A percentile compares a stretch with the other conserved stretches of the same genome.
Evolutionary conservation across 2,113 vertebrate species (phyloP).

Genomic region (Scopus umbretta): DNA sequence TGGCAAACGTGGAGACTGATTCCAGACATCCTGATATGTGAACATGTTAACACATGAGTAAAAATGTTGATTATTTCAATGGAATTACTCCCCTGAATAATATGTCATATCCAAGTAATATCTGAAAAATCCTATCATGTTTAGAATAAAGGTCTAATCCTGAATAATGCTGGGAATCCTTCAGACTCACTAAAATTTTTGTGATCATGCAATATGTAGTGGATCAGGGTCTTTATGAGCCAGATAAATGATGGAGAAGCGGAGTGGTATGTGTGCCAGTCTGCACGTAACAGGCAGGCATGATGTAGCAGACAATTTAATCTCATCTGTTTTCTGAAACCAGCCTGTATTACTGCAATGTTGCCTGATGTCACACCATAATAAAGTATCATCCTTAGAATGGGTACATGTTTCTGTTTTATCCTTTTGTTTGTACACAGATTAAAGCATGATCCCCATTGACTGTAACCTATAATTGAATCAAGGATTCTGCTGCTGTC

Average conservation of each 20-base stretch:
- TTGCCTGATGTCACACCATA: not conserved
- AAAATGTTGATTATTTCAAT: not conserved
- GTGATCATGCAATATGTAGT: not conserved
- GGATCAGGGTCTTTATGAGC: not conserved
- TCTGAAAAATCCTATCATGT: conserved; percentile 7
- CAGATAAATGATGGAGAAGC: not conserved
- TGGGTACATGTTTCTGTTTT: conserved; percentile 43
- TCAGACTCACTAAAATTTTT: not conserved
- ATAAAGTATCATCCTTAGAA: conserved; percentile 46
- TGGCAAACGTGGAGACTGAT: not conserved
- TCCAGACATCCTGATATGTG: not conserved
- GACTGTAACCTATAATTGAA: conserved; percentile 49
- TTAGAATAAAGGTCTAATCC: conserved; percentile 22
- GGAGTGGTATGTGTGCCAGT: not conserved
- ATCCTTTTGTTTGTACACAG: conserved; percentile 66
- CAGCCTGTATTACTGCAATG: not conserved
- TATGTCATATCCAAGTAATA: not conserved
- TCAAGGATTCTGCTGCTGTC: conserved; percentile 11
- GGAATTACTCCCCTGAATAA: not conserved
- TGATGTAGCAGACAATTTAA: conserved; percentile 10
- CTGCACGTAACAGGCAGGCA: not conserved
- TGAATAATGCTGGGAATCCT: not conserved
- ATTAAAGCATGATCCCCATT: conserved; percentile 58
- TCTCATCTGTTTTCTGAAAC: not conserved
- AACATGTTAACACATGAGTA: not conserved